Evolutionary conservation across 2,113 vertebrate species (phyloP), one percentile per base, ranked within the genome.

Genomic region (Ornithorhynchus anatinus): DNA sequence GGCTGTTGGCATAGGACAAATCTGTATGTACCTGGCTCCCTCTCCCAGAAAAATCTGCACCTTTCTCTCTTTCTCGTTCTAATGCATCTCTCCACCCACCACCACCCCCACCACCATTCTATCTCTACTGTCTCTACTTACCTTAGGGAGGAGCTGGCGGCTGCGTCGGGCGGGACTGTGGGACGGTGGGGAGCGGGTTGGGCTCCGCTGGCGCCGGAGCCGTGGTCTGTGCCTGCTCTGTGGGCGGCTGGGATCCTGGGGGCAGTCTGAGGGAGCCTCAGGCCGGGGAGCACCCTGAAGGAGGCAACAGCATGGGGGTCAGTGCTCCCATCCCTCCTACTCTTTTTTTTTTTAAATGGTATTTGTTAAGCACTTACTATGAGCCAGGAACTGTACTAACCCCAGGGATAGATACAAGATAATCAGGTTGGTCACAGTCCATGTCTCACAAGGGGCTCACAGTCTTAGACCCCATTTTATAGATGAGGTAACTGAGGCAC

Each of bases 101-200:
- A 25, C 5, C 12, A 58, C 9, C 37, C 31, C 33, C 16, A 69
- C 29, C 16, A 7, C n/a, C 23, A 65, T 23, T 39, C 31, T 13
- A 37, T 14, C 58, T 20, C 27, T 29, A 17, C 25, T 13, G 25
- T 45, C 20, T 45, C 4, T 32, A 16, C 48, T 52, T 81, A 96
- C 94, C 69, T 90, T 94, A 52, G 91, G 93, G 38, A 94, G 93
- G 44, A 93, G 90, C 78, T 95, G 94, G 31, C 86, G 91, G 56
- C 90, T 80, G 1, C 90, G 89, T 43, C 84, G 90, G 2, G 75
- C 78, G 4, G 85, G 74, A 7, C 86, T 63, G 9, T 88, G 92
- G 65, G 91, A 85, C 23, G 91, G 92, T 60, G 88, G 81, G 2
- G 58, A 25, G 1, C 66, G 89, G 40, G 0, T 8, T 6, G 90